Evolutionary conservation across 2,113 vertebrate species (phyloP).

Genomic region (Papio anubis): DNA sequence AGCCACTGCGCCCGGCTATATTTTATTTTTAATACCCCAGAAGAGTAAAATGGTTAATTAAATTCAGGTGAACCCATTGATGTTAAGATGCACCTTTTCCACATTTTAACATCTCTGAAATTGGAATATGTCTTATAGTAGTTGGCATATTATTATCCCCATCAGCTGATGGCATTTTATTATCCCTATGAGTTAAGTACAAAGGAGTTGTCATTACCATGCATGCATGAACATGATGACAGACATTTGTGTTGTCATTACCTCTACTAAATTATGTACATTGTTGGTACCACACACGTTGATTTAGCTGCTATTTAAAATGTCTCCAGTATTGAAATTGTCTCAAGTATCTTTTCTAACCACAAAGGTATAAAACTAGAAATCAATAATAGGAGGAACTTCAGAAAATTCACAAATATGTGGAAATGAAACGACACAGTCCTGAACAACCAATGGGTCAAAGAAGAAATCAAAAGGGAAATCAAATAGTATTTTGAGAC

Average conservation of each 20-base stretch:
- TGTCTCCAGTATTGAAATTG: neutral
- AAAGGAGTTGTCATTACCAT: neutral
- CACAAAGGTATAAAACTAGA: neutral
- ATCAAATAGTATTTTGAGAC: no score
- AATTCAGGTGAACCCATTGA: neutral
- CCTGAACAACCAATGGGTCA: neutral
- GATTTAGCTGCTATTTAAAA: constrained; percentile 31
- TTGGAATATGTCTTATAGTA: neutral
- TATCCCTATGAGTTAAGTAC: neutral
- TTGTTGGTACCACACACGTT: neutral
- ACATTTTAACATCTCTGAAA: constrained; percentile 18
- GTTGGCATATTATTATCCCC: neutral
- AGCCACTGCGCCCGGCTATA: no score
- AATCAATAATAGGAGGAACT: neutral
- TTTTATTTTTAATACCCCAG: neutral
- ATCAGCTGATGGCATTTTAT: neutral
- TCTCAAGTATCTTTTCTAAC: neutral
- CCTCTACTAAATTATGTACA: neutral
- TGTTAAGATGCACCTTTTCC: neutral
- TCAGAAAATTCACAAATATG: neutral
- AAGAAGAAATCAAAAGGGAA: neutral
- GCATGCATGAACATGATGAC: neutral
- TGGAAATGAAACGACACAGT: neutral
- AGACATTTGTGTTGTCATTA: constrained; percentile 4
- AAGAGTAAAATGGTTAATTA: neutral